phyloP scores from a whole-genome alignment of 1,140 invertebrate genomes.

The Bombus affinis region DNA sequence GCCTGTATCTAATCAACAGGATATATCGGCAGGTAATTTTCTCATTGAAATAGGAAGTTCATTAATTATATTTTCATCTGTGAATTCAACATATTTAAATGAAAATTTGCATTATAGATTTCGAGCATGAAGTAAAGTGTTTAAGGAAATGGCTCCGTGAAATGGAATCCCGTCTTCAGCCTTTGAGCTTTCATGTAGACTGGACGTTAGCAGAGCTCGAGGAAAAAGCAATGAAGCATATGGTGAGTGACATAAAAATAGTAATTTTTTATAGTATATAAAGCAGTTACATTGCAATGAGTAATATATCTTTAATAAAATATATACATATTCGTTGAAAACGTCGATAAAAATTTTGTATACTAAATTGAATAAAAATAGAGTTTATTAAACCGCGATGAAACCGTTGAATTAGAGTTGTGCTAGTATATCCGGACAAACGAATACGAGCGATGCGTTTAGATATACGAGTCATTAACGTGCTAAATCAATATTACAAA shows the following conservation, averaged over 20 bases:
- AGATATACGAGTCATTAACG: not conserved
- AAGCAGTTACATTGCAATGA: not conserved
- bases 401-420: not conserved
- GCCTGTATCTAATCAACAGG: conserved; percentile 78
- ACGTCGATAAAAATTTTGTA: not conserved
- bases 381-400: not conserved
- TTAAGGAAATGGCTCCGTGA: conserved; percentile 85
- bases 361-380: too few relatives aligned
- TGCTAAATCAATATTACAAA: conserved; percentile 33
- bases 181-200: conserved; percentile 85
- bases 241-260: conserved; percentile 82
- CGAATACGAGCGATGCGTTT: not conserved
- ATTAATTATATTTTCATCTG: too few relatives aligned
- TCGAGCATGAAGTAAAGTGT: conserved; percentile 88
- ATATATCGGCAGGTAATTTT: conserved; percentile 80
- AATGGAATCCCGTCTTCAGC: conserved; percentile 86
- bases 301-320: not conserved
- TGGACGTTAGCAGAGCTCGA: conserved; percentile 86
- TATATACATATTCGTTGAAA: not conserved
- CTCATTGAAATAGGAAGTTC: not conserved
- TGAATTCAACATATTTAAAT: not conserved
- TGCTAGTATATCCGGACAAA: not conserved
- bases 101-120: conserved; percentile 82
- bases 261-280: not conserved
- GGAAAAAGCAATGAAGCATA: conserved; percentile 87